Base-by-base conservation (phyloP, 2,797 vertebrate genomes). In the Glyptemys insculpta region DNA sequence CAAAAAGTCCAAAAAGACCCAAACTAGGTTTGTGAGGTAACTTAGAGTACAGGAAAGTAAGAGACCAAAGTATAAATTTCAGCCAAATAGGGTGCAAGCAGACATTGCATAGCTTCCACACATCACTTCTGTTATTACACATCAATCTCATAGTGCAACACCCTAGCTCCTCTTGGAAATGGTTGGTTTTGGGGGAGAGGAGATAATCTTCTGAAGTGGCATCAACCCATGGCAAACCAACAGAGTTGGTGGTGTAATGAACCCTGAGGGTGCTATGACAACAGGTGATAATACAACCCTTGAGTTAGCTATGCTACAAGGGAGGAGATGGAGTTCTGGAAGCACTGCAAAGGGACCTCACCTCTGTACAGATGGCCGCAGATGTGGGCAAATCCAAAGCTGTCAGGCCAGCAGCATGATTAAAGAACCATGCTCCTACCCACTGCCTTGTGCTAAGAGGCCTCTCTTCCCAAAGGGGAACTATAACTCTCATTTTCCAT, bases 1-100 rank as follows among this genome's bases (percentile, higher is more conserved):
- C n/a, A 15, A 21, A 80, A 27, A 68, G 3, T 31, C 27, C 10
- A 12, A 0, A 0, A 52, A 7, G 8, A 47, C 0, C 12, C 47
- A 14, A 6, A 91, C 44, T 2, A 56, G 3, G 19, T 53, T 54
- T 44, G 1, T 15, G 87, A 76, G 9, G 79, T 44, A 88, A 54
- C 5, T n/a, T 86, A 72, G 57, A 78, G 29, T 62, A 2, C 16
- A 83, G n/a, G 19, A 23, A 72, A 72, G 23, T 5, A 23, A 19
- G 80, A 31, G 37, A 72, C 37, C 68, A 65, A 84, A 76, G 76
- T 18, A 79, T 41, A 78, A 1, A 5, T 62, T 50, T 52, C n/a
- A 41, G n/a, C 50, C n/a, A 16, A 12, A 47, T 27, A 27, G 5
- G 86, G 56, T 1, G 1, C 21, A 41, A 76, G 68, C 0, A 0